Conservation (phyloP, 2,113 vertebrate species). For the Tragulus kanchil region DNA sequence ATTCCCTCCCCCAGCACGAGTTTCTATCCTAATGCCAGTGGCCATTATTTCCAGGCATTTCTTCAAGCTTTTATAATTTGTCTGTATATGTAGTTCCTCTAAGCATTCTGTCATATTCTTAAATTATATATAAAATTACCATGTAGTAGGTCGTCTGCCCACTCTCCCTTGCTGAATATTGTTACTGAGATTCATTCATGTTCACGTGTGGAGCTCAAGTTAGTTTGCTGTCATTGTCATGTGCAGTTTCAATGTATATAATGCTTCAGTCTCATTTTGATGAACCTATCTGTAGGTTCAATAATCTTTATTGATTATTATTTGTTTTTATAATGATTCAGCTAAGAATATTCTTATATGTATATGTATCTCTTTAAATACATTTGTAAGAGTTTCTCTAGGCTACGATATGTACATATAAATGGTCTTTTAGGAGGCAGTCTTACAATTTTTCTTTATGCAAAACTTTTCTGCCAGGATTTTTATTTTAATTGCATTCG, state of each 20-base stretch:
- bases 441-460: not conserved
- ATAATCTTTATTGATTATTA: not conserved
- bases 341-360: not conserved
- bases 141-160: not conserved
- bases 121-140: not conserved
- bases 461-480: not conserved
- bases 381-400: not conserved
- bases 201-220: not conserved
- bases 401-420: not conserved
- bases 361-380: not conserved
- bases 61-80: not conserved
- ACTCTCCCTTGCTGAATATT: not conserved
- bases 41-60: not conserved
- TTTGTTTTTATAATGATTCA: not conserved
- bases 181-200: not conserved
- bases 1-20: not conserved
- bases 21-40: not conserved
- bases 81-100: not conserved
- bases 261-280: not conserved
- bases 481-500: not conserved
- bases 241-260: not conserved
- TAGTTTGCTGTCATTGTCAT: not conserved
- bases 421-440: not conserved
- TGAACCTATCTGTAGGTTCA: not conserved
- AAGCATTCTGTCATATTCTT: not conserved